Evolutionary conservation across 2,888 invertebrate genomes (phyloP).

Genomic region (Chymomyza procnemis): DNA sequence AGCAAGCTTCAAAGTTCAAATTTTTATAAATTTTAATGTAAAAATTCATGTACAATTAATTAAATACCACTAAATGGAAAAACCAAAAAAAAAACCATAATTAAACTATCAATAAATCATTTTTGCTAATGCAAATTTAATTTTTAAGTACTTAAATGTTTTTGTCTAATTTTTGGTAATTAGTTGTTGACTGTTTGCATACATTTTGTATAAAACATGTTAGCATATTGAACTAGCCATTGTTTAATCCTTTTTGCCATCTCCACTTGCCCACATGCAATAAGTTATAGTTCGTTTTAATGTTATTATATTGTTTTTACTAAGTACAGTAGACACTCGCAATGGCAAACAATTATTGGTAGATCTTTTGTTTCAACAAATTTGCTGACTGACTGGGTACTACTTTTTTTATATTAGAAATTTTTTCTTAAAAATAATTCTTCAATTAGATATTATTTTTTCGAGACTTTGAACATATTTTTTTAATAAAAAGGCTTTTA

Average conservation of each 20-base stretch:
- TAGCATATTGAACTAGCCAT: not conserved
- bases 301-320: not conserved
- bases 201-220: not conserved
- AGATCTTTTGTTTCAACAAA: not conserved
- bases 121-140: not conserved
- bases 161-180: not conserved
- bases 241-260: not conserved
- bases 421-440: too few species aligned
- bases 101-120: not conserved
- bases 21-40: slow-evolving; percentile 36
- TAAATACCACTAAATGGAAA: not conserved
- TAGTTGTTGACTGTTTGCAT: not conserved
- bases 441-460: too few species aligned
- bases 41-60: slow-evolving; percentile 37
- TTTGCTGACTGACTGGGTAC: too few species aligned
- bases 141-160: not conserved
- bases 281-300: not conserved
- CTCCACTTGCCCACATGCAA: not conserved
- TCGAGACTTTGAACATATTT: too few species aligned
- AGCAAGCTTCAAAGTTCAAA: slow-evolving; percentile 70
- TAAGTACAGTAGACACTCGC: not conserved
- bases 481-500: too few species aligned
- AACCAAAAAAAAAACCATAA: slow-evolving; percentile 1
- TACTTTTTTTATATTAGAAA: not conserved
- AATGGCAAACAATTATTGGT: not conserved